Conservation (phyloP, 2,888 invertebrate species). For the Ectemnius continuus region DNA sequence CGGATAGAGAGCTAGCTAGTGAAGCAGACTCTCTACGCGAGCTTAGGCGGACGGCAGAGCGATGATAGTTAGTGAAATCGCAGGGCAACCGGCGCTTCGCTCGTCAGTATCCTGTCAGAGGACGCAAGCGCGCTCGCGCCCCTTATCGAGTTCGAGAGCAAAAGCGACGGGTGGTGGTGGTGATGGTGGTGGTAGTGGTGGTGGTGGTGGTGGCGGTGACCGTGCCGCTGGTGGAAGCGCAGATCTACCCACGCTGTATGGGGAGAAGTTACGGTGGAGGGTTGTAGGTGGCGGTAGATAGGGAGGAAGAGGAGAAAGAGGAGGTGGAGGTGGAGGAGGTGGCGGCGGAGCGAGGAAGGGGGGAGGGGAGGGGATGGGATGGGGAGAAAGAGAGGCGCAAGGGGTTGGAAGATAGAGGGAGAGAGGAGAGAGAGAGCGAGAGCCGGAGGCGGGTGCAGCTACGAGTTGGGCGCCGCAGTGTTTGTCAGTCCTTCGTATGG, state of each 20-base stretch:
- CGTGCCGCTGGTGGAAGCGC: constrained; percentile 33
- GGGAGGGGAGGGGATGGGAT: too few species aligned
- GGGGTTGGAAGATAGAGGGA: constrained; percentile 32
- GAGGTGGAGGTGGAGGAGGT: constrained; percentile 31
- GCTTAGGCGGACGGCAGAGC: constrained; percentile 42
- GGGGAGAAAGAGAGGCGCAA: constrained; percentile 35
- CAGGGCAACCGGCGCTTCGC: constrained; percentile 49
- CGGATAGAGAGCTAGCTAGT: constrained; percentile 34
- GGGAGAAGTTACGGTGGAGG: constrained; percentile 44
- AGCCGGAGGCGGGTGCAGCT: constrained; percentile 59
- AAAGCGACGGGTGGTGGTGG: constrained; percentile 63
- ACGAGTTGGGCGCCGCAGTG: constrained; percentile 67
- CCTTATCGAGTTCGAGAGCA: constrained; percentile 75
- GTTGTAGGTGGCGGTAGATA: constrained; percentile 60
- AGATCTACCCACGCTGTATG: constrained; percentile 27
- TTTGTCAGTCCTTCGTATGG: constrained; percentile 72
- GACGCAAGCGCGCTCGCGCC: constrained; percentile 70
- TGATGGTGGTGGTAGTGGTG: constrained; percentile 32
- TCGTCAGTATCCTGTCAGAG: constrained; percentile 59
- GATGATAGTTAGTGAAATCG: constrained; percentile 65
- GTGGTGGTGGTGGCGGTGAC: constrained; percentile 47
- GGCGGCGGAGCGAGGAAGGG: constrained; percentile 51
- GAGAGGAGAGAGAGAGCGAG: constrained; percentile 40
- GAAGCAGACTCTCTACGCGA: constrained; percentile 33
- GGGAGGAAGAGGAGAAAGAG: constrained; percentile 53